Evolutionary conservation across 2,888 invertebrate species (phyloP).

Genomic region (Antheraea assamensis): DNA sequence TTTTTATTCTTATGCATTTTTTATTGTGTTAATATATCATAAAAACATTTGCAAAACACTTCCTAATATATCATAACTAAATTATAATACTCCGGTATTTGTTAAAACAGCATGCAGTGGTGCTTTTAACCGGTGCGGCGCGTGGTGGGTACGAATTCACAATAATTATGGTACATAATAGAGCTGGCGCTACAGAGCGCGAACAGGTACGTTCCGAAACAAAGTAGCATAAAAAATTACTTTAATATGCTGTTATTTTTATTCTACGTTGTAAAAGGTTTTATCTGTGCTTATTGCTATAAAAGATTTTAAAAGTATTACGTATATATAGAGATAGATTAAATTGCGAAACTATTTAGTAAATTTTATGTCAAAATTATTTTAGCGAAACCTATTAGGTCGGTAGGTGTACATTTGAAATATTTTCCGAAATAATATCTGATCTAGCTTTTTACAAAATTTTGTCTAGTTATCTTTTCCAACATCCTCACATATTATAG

Average conservation of each 20-base stretch:
- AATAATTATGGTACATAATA: constrained; percentile 24
- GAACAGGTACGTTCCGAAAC: constrained; percentile 19
- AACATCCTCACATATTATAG: too few relatives aligned
- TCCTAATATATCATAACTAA: background rate
- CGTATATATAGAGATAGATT: too few relatives aligned
- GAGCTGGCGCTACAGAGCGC: constrained; percentile 22
- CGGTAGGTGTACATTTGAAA: too few relatives aligned
- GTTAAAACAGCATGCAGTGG: background rate
- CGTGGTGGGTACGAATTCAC: constrained; percentile 43
- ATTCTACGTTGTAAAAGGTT: background rate
- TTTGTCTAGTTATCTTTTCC: too few relatives aligned
- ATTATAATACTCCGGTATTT: background rate
- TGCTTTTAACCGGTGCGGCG: constrained; percentile 23
- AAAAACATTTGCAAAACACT: background rate
- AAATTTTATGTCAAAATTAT: too few relatives aligned
- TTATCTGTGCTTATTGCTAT: background rate
- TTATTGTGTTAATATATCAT: background rate
- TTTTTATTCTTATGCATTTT: background rate
- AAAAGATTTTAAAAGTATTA: background rate
- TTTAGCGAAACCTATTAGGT: too few relatives aligned
- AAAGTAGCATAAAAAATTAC: background rate
- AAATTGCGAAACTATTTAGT: background rate
- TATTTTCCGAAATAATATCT: too few relatives aligned
- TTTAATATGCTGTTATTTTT: background rate
- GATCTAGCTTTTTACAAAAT: too few relatives aligned